phyloP scores from a whole-genome alignment of 2,797 vertebrate species.

The Poliocrania exsul region DNA sequence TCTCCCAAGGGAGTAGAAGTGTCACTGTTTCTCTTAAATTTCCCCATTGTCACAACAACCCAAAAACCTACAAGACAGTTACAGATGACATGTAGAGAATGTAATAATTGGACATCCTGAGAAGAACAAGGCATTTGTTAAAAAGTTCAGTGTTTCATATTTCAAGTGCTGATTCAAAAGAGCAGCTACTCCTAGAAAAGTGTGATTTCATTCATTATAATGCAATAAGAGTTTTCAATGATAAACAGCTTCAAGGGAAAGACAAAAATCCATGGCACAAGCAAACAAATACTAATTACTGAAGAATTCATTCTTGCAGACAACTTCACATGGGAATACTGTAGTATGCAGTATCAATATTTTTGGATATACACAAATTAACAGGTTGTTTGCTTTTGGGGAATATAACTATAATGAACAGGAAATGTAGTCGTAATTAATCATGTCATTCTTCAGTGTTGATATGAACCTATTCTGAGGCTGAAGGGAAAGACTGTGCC shows the following conservation, averaged over 20 bases:
- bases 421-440: not conserved
- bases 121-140: not conserved
- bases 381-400: not conserved
- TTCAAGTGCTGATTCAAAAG: slow-evolving; percentile 2
- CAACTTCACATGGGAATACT: not conserved
- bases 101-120: not conserved
- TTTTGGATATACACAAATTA: not conserved
- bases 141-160: not conserved
- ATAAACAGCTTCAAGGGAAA: slow-evolving; percentile 21
- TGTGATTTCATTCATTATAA: slow-evolving; percentile 18
- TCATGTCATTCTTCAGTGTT: not conserved
- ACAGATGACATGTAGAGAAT: not conserved
- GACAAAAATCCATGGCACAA: not conserved
- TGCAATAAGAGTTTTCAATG: not conserved
- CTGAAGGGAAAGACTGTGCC: not conserved
- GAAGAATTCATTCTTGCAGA: not conserved
- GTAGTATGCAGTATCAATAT: not conserved
- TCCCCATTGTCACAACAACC: not conserved
- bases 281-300: slow-evolving; percentile 16
- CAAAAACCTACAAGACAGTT: not conserved
- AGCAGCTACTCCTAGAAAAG: not conserved
- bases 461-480: not conserved
- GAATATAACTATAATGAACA: not conserved
- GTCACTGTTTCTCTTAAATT: not conserved
- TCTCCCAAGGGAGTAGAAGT: not conserved